Conservation (phyloP, 2,888 invertebrate genomes). For the Geotrupes spiniger region DNA sequence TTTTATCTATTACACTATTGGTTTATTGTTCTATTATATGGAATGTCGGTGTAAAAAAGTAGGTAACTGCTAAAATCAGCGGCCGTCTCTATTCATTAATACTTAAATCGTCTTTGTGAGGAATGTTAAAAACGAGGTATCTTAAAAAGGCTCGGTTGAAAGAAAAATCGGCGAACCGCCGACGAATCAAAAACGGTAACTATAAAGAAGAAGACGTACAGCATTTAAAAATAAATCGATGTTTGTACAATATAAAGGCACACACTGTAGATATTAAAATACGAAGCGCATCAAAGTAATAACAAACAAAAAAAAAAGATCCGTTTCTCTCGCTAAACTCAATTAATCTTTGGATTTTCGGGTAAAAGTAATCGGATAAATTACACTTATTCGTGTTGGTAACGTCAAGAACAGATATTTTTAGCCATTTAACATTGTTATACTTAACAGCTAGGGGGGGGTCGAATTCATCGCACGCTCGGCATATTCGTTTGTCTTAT, state of each 20-base stretch:
- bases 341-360: slow-evolving; percentile 19
- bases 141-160: too few relatives aligned
- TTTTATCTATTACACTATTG: too few relatives aligned
- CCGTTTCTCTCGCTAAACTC: too few relatives aligned
- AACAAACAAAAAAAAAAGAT: slow-evolving; percentile 12
- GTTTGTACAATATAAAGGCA: slow-evolving; percentile 43
- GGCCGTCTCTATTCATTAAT: too few relatives aligned
- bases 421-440: slow-evolving; percentile 28
- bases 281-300: slow-evolving; percentile 9
- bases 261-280: slow-evolving; percentile 38
- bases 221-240: slow-evolving; percentile 28
- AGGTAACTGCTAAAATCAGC: slow-evolving; percentile 21
- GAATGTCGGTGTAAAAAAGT: slow-evolving; percentile 9
- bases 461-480: too few relatives aligned
- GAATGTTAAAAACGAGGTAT: too few relatives aligned
- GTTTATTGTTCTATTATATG: too few relatives aligned
- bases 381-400: slow-evolving; percentile 10
- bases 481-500: too few relatives aligned
- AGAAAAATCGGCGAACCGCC: slow-evolving; percentile 15
- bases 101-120: too few relatives aligned
- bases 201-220: slow-evolving; percentile 24
- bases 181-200: slow-evolving; percentile 26
- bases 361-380: slow-evolving; percentile 8
- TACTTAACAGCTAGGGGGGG: slow-evolving; percentile 19
- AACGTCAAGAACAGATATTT: slow-evolving; percentile 38